Base-by-base conservation (phyloP, 2,113 vertebrate species). In the Amia ocellicauda region DNA sequence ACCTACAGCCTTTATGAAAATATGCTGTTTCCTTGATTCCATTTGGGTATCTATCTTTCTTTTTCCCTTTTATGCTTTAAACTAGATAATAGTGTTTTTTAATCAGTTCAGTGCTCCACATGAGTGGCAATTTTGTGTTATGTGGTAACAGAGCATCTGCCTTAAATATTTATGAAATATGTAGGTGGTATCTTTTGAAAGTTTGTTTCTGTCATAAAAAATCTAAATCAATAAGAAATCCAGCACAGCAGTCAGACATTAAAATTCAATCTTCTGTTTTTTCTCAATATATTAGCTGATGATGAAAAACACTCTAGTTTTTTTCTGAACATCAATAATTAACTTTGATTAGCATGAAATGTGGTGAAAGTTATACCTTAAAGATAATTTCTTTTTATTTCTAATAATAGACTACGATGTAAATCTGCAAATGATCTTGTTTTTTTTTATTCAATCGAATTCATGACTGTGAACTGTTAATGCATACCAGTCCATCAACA, bases 101-200 rank as follows among this genome's bases (percentile, higher is more conserved):
- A 58, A 58, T 58, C 29, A 42, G 19, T 8, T 16, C 29, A 42
- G 19, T 8, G 3, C 31, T 23, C 56, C 20, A 20, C 56, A 40
- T 31, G 56, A 40, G 56, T 58, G 31, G 19, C 36, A 42, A 42
- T 58, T 58, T 58, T 36, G 29, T 23, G 7, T 42, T 58, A n/a
- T 58, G 40, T 58, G 29, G 31, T 42, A 13, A 58, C 11, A 58
- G 56, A 24, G 22, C n/a, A 58, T 40, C 31, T 41, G 3, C 31
- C 31, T 58, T 20, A 58, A 58, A 58, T 58, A 58, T 58, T 42
- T 42, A 58, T 58, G 56, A 58, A 23, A 13, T 13, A 5, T 24
- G 14, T 41, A 16, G 2, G 20, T 7, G 31, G 56, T 40, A n/a
- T 3, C 4, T 58, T 40, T 22, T 58, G 17, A 40, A 10, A 22